These are phyloP conservation scores for Ennomos quercinarius DNA, from an alignment of 2,888 invertebrate genomes.

Conservation along the genomic window DNA sequence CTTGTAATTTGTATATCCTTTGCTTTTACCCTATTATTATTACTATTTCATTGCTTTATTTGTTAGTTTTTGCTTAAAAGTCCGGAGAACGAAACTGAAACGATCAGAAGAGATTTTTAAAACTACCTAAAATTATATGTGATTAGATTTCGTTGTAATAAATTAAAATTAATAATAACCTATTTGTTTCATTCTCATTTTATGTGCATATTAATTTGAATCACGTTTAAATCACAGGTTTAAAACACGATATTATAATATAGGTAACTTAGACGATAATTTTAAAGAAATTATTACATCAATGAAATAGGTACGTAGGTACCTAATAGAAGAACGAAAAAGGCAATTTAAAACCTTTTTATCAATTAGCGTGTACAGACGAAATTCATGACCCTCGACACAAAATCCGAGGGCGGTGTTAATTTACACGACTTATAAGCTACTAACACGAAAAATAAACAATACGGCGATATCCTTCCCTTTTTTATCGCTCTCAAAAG, in stretches of 20 bases:
- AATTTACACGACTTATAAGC: slow-evolving; percentile 82
- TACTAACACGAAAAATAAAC: slow-evolving; percentile 84
- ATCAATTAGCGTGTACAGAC: slow-evolving; percentile 63
- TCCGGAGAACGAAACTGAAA: slow-evolving; percentile 2
- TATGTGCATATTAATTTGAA: slow-evolving; percentile 10
- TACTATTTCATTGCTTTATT: no score
- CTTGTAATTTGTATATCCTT: no score
- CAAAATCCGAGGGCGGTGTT: slow-evolving; percentile 70
- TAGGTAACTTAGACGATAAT: background rate
- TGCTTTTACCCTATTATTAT: no score
- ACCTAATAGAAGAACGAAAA: slow-evolving; percentile 40
- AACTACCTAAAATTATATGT: slow-evolving; percentile 58
- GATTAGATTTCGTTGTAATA: slow-evolving; percentile 82
- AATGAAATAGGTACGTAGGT: no score
- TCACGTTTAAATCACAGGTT: no score
- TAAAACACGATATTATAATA: no score
- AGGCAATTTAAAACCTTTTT: slow-evolving; percentile 33
- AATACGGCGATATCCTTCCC: slow-evolving; percentile 78
- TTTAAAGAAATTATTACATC: background rate
- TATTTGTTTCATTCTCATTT: slow-evolving; percentile 17
- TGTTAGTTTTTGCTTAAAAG: background rate
- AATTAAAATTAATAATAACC: slow-evolving; percentile 51
- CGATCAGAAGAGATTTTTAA: slow-evolving; percentile 47
- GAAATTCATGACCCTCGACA: slow-evolving; percentile 67
- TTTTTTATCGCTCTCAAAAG: slow-evolving; percentile 71